Evolutionary conservation across 2,113 vertebrate species (phyloP).

Genomic region (Mesoclemmys tuberculata): DNA sequence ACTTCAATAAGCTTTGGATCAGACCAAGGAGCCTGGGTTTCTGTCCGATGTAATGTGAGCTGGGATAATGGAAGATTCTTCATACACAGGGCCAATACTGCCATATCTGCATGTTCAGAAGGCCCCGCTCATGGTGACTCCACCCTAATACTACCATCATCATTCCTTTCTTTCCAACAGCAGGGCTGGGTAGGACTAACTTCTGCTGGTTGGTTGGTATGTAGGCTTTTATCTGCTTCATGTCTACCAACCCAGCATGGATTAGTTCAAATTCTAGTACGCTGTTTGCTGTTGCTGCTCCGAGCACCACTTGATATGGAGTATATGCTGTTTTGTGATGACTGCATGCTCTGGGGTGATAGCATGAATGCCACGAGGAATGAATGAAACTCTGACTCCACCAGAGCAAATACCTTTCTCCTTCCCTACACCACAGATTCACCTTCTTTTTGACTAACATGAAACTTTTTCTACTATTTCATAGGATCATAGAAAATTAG

Average conservation of each 20-base stretch:
- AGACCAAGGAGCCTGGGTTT: background rate
- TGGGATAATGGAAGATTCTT: background rate
- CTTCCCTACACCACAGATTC: fast-evolving
- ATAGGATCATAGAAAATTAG: too few relatives aligned
- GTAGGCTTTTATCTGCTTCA: background rate
- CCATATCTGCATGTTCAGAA: background rate
- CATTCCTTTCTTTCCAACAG: background rate
- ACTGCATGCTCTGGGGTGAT: background rate
- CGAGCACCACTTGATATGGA: background rate
- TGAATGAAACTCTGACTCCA: background rate
- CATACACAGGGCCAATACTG: fast-evolving
- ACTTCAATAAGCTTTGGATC: background rate
- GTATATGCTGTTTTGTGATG: background rate
- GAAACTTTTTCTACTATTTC: background rate
- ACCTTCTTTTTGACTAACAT: background rate
- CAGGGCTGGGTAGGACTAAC: background rate
- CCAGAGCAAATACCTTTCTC: background rate
- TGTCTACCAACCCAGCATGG: background rate
- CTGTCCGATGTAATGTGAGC: background rate
- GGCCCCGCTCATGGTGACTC: background rate
- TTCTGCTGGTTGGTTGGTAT: background rate
- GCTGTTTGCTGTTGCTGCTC: background rate
- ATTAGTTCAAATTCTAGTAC: background rate
- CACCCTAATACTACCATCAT: background rate
- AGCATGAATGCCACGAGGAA: background rate